phyloP scores from a whole-genome alignment of 2,797 vertebrate genomes.

The Xiphophorus birchmanni region DNA sequence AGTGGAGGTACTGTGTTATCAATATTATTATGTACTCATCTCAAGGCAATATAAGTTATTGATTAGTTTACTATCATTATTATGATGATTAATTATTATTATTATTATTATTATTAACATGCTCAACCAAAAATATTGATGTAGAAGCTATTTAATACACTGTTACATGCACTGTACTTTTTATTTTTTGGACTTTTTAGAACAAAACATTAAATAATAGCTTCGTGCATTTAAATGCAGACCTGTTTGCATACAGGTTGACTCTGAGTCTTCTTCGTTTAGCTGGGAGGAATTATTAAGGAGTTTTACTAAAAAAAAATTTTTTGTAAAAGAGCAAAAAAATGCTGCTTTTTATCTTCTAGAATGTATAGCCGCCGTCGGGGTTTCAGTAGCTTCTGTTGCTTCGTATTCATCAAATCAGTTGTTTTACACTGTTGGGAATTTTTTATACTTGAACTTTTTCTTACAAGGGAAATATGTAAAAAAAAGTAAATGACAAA shows the following conservation, averaged over 20 bases:
- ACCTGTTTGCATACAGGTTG: constrained; percentile 77
- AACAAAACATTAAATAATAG: constrained; percentile 87
- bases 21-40: constrained; percentile 97
- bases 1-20: constrained; percentile 96
- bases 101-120: constrained; percentile 97
- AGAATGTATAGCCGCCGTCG: constrained; percentile 88
- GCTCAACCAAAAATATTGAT: constrained; percentile 96
- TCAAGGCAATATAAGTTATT: constrained; percentile 99
- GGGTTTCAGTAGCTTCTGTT: constrained; percentile 93
- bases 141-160: constrained; percentile 95
- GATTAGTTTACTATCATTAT: constrained; percentile 83
- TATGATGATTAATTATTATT: constrained; percentile 68
- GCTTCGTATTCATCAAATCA: constrained; percentile 92
- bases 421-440: constrained; percentile 99
- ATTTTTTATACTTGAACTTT: constrained; percentile 99
- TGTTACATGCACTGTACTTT: constrained; percentile 96
- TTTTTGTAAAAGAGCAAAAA: constrained; percentile 62
- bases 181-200: constrained; percentile 86
- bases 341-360: constrained; percentile 94
- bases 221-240: constrained; percentile 86
- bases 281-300: constrained; percentile 69
- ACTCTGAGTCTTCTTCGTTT: constrained; percentile 77
- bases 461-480: constrained; percentile 99
- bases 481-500: constrained; percentile 76
- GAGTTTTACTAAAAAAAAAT: constrained; percentile 62